Evolutionary conservation across 2,797 vertebrate genomes (phyloP).

Genomic region (Myiotriccus ornatus): DNA sequence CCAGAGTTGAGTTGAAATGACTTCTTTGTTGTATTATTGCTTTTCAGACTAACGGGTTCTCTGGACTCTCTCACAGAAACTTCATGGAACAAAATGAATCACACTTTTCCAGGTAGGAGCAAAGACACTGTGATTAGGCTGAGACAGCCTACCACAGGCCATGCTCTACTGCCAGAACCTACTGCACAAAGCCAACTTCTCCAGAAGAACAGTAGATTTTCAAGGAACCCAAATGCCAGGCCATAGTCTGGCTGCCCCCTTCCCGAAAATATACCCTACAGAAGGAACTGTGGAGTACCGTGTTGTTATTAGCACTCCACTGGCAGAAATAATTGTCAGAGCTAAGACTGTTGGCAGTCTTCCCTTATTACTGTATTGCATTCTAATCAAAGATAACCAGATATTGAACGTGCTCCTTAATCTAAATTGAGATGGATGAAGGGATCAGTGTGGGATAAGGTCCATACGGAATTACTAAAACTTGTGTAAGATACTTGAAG

Average conservation of each 20-base stretch:
- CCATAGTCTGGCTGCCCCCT: not conserved
- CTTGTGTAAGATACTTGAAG: not conserved
- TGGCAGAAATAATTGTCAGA: not conserved
- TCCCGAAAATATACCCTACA: not conserved
- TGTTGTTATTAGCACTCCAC: not conserved
- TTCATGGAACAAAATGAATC: constrained; percentile 82
- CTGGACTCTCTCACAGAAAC: constrained; percentile 91
- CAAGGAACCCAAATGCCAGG: not conserved
- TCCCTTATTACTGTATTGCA: not conserved
- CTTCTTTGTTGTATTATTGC: not conserved
- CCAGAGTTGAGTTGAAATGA: not conserved
- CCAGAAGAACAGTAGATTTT: not conserved
- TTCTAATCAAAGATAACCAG: not conserved
- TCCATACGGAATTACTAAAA: not conserved
- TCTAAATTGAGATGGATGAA: not conserved
- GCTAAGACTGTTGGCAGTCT: not conserved
- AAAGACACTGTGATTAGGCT: not conserved
- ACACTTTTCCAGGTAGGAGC: constrained; percentile 84
- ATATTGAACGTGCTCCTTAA: not conserved
- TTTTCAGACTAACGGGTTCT: constrained; percentile 81
- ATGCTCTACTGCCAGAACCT: not conserved
- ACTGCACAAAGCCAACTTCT: not conserved
- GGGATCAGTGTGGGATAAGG: not conserved
- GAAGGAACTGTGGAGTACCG: not conserved
- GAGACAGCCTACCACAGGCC: not conserved